Evolutionary conservation across 2,888 invertebrate species (phyloP).

Genomic region (Microdon myrmicae): DNA sequence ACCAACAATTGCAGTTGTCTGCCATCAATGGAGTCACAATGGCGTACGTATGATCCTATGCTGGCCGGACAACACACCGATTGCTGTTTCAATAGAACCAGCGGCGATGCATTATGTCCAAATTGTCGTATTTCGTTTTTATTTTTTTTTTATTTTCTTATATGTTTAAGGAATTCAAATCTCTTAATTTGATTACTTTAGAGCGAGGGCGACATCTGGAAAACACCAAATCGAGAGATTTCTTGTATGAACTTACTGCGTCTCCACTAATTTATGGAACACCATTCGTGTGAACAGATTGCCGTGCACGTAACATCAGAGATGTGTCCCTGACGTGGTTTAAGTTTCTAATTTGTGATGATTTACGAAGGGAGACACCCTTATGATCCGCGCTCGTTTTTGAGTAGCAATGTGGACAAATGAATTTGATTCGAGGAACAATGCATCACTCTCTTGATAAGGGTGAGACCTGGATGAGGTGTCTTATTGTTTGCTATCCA

Average conservation of each 20-base stretch:
- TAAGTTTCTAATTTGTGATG: conserved; percentile 26
- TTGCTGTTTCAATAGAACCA: conserved; percentile 21
- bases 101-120: no score
- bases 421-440: conserved; percentile 15
- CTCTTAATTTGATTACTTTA: conserved; percentile 37
- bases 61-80: conserved; percentile 13
- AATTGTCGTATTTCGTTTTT: conserved; percentile 18
- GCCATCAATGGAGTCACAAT: conserved; percentile 40
- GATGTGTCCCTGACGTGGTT: conserved; percentile 19
- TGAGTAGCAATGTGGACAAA: conserved; percentile 7
- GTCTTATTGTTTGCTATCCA: background rate
- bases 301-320: conserved; percentile 2
- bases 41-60: conserved; percentile 7
- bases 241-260: background rate
- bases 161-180: conserved; percentile 43
- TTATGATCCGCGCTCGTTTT: conserved; percentile 25
- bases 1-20: conserved; percentile 34
- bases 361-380: conserved; percentile 22
- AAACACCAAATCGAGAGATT: conserved; percentile 4
- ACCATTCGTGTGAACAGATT: conserved; percentile 38
- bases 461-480: conserved; percentile 17
- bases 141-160: no score
- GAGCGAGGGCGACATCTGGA: conserved; percentile 5
- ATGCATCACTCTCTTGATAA: conserved; percentile 15
- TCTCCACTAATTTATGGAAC: conserved; percentile 32